Evolutionary conservation across 2,797 vertebrate genomes (phyloP), one percentile per base, ranked within the genome.

Genomic region (Vireo griseus): DNA sequence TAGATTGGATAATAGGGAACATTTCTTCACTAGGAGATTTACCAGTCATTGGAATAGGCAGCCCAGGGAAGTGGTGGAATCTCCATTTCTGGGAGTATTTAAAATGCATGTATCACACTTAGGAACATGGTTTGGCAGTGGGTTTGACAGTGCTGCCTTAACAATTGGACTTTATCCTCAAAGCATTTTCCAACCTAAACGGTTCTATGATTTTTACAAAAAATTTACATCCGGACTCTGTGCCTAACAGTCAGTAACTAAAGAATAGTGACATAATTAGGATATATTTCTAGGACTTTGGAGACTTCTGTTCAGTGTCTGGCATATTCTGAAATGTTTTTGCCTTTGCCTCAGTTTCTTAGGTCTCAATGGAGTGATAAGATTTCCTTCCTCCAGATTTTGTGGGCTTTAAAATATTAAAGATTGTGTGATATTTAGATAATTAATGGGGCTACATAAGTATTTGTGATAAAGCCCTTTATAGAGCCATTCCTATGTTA

Each of bases 341-440:
- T 58, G 3, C 5, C 5, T 21, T 63, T 94, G 24, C 54, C 86
- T 93, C 40, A 54, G 51, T 86, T 93, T 94, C 92, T 78, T 25
- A 33, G 0, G 6, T 88, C 7, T 68, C 24, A 68, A 5, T 17
- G 11, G 13, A n/a, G 3, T 33, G 68, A 45, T 21, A 62, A 44
- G 4, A 9, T 48, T 84, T 90, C 5, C 19, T 8, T 68, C 42
- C 22, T 75, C 25, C 11, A 44, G 6, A 51, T 76, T 86, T 61
- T 72, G 22, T 21, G 10, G 13, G 11, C 24, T 78, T 66, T 65
- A 37, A 81, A 90, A 42, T 68, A 61, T 44, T 57, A 67, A 83
- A 52, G 4, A 52, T 66, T 75, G 31, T 55, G 2, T 62, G 25
- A 25, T 81, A 76, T 62, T 88, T 73, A 55, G 44, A 55, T 29